Base-by-base conservation (phyloP, 1,140 invertebrate genomes). In the Plutomurus gul region DNA sequence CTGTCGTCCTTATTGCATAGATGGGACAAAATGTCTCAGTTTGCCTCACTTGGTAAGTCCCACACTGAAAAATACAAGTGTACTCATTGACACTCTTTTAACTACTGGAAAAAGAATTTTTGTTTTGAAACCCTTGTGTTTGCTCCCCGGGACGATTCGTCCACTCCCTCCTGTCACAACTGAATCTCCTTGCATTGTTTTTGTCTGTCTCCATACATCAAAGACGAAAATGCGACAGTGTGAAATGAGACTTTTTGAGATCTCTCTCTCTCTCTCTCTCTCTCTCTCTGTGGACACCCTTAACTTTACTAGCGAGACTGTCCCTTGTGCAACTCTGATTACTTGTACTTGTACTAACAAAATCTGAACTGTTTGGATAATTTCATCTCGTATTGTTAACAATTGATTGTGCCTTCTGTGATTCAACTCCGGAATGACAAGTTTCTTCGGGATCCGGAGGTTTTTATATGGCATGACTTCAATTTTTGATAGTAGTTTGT, bases 401-500 rank as follows among this genome's bases (percentile, higher is more conserved):
- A 30, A 65, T 65, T 65, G 56, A 65, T 65, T 65, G 56, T 65
- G 56, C 30, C 56, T 65, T 65, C 56, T 65, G 56, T 65, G 56
- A 65, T 65, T 65, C 56, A 30, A 74, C 40, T 74, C 72, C 27
- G 72, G 40, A 49, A 74, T 47, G 40, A 47, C 72, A 47, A 46
- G 36, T 74, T 74, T 74, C 27, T 74, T 46, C 46, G 40, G 40
- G 40, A 49, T 49, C 72, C 72, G 40, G 72, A 47, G 72, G 72
- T 47, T 74, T 70, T 74, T 74, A n/a, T 74, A 74, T 49, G 43
- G 72, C 72, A 74, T 74, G 72, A 74, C 18, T 43, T 74, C 72
- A 74, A 46, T 74, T 74, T 74, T 74, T 74, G 72, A 74, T 43
- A 47, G 72, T 74, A 74, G 72, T 47, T 74, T 47, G 43, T 74